Base-by-base conservation (phyloP, 2,797 vertebrate genomes). In the Coccyzus lansbergi region DNA sequence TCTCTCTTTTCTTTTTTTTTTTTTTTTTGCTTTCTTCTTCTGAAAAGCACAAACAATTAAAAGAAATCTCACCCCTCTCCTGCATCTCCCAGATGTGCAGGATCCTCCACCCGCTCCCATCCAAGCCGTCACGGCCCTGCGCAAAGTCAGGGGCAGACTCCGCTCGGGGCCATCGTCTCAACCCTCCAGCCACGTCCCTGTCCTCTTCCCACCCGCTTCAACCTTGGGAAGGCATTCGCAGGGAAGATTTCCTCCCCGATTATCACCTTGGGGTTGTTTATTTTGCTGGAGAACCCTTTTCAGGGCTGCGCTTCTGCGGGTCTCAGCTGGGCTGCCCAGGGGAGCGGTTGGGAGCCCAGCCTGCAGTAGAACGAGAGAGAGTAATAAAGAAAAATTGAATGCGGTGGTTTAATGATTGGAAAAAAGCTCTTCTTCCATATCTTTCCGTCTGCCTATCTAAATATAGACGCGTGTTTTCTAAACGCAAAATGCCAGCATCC, bases 181-280 rank as follows among this genome's bases (percentile, higher is more conserved):
- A 2, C 42, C 15, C 24, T 46, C 46, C 8, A 12, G n/a, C 34
- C 46, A 19, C 0, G 0, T 40, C 38, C 59, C 18, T 1, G 0
- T 44, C 69, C 60, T 42, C 29, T 87, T 65, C 63, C 59, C 5
- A 2, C 70, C 18, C 1, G 2, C 38, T 7, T 1, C 65, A 24
- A 49, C 38, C 25, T 60, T 33, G 40, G 53, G 65, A 56, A 58
- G 70, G 31, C 2, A 33, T 78, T 68, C 71, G 18, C 74, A 65
- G 64, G 38, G 34, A 49, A 49, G 29, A 42, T 76, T 63, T 77
- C 51, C 40, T 40, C 55, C 81, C 74, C 31, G 53, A 58, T 68
- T 20, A 13, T 18, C 2, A 4, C 10, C 12, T 7, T 7, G 9
- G 17, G 31, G 15, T 38, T 3, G 16, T 6, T 3, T 7, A 33